phyloP scores from a whole-genome alignment of 2,113 vertebrate genomes.

The Colossoma macropomum region DNA sequence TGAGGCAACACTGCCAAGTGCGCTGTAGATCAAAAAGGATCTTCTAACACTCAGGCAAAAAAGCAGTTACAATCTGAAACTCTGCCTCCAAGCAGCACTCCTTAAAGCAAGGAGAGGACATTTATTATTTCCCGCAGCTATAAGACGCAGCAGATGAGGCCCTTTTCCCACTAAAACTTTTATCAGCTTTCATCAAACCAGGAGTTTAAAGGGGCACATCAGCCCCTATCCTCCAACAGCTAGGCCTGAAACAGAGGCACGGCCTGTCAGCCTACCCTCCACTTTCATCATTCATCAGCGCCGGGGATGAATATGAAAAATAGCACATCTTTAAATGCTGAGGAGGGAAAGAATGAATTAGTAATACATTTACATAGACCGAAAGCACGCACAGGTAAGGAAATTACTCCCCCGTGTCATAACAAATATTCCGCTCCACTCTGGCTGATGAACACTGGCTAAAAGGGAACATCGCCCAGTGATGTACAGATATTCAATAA shows the following conservation, averaged over 20 bases:
- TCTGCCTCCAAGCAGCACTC: conserved; percentile 37
- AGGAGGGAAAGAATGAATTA: conserved; percentile 68
- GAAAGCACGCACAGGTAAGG: conserved; percentile 64
- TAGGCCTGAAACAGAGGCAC: conserved; percentile 50
- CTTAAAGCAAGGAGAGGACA: conserved; percentile 31
- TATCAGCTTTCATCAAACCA: conserved; percentile 56
- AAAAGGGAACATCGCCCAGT: conserved; percentile 87
- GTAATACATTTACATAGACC: conserved; percentile 69
- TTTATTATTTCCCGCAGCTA: conserved; percentile 52
- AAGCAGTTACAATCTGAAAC: conserved; percentile 34
- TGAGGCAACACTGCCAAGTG: conserved; percentile 14
- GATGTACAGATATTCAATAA: conserved; percentile 93
- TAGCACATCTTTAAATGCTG: conserved; percentile 66
- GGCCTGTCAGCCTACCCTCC: conserved; percentile 32
- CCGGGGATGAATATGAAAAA: conserved; percentile 63
- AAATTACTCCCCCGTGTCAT: conserved; percentile 68
- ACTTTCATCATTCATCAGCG: conserved; percentile 58
- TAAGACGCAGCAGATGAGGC: conserved; percentile 43
- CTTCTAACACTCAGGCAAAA: conserved; percentile 35
- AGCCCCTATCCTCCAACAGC: conserved; percentile 33
- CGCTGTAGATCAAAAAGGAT: conserved; percentile 21
- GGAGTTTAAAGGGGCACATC: conserved; percentile 47
- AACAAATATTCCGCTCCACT: conserved; percentile 73
- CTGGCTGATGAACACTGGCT: conserved; percentile 69
- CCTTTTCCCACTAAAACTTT: conserved; percentile 51